Base-by-base conservation (phyloP, 2,888 invertebrate genomes). In the Watsonalla cultraria region DNA sequence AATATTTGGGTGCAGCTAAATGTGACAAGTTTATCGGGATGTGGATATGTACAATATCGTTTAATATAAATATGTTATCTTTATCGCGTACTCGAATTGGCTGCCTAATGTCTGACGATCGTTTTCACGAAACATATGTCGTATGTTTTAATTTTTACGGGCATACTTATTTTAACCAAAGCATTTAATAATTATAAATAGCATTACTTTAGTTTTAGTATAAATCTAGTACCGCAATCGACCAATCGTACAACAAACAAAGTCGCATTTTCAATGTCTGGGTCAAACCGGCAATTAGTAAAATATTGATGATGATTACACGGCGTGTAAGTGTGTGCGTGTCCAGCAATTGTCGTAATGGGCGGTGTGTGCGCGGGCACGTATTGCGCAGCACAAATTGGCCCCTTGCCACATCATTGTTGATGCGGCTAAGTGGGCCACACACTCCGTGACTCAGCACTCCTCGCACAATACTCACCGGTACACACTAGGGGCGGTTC, bases 371-470 rank as follows among this genome's bases (percentile, higher is more conserved):
- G 47, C 49, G 54, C 55, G 37, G 48, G 55, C 51, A 55, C 55
- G 46, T 58, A 63, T 64, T 66, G 64, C 64, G 64, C 59, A 66
- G 66, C 59, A 65, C 60, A 68, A 69, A 71, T 70, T 67, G 67
- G 65, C 62, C 61, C 56, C 55, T 52, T 57, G 55, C 53, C 54
- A 55, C 65, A 62, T 72, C 71, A 72, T 74, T 77, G 74, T 78
- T 74, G 64, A 64, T 65, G 64, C 55, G 64, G 58, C 58, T 71
- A 74, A 76, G 74, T 79, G 76, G 77, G 74, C 52, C 65, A 76
- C 67, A 72, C 68, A 69, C 68, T 58, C 61, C 63, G 68, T 78
- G 79, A 78, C 72, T 80, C 76, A 79, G 77, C 80, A 76, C 65
- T 65, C 61, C 42, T 8, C 5, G 42, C 42, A 42, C 42, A 42